Percentiles rank a stretch among this genome's conserved stretches.
phyloP scores from a whole-genome alignment of 2,888 invertebrate species.

The Drosophila pullipes region DNA sequence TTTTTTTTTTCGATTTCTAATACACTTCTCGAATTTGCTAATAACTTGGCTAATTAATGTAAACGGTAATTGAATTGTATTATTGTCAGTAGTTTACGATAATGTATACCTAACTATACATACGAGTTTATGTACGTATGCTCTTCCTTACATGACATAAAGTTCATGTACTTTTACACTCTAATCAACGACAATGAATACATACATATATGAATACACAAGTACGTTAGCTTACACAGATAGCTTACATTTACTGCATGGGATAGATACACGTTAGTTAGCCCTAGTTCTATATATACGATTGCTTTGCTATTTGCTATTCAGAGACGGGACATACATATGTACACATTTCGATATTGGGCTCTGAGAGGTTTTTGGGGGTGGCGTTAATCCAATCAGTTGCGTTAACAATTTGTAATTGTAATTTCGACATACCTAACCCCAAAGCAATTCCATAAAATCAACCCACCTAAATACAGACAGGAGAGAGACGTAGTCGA shows the following conservation, averaged over 20 bases:
- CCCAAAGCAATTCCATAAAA: conserved; percentile 33
- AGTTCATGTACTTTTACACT: conserved; percentile 3
- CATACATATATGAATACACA: conserved; percentile 20
- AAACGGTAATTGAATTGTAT: conserved; percentile 81
- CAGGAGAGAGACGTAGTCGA: conserved; percentile 3
- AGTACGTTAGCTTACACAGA: conserved; percentile 10
- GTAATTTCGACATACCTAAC: conserved; percentile 64
- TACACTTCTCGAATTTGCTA: conserved; percentile 29
- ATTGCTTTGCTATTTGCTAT: conserved; percentile 4
- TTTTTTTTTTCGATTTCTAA: conserved; percentile 4
- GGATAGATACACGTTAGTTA: conserved; percentile 1
- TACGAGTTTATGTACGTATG: conserved; percentile 9
- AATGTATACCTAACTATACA: conserved; percentile 46
- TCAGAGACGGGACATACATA: conserved; percentile 7
- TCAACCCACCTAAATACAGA: conserved; percentile 15
- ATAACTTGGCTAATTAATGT: conserved; percentile 48
- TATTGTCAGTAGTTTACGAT: conserved; percentile 85
- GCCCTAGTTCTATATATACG: neutral
- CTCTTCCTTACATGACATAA: conserved; percentile 1
- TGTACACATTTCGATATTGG: conserved; percentile 12
- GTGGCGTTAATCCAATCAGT: conserved; percentile 57
- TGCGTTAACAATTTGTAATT: conserved; percentile 67
- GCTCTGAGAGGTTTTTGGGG: neutral
- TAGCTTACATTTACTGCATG: conserved; percentile 38
- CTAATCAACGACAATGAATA: conserved; percentile 26